These are phyloP conservation scores for Sphinx pinastri DNA, from an alignment of 2,888 invertebrate species.

Conservation along the genomic window DNA sequence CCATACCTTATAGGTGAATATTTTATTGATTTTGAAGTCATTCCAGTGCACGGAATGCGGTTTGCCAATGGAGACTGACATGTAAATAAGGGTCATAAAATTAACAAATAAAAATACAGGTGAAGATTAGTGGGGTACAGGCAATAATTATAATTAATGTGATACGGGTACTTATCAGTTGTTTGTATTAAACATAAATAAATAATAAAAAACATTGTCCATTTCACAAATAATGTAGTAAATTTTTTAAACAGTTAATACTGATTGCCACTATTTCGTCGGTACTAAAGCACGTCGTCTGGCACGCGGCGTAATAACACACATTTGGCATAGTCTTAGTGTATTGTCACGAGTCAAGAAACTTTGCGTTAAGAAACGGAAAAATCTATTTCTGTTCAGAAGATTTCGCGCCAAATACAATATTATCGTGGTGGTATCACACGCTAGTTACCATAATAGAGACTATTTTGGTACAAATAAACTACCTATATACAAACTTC, in stretches of 20 bases:
- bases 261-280: background rate
- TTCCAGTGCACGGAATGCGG: too few relatives aligned
- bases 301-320: background rate
- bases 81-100: too few relatives aligned
- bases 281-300: too few relatives aligned
- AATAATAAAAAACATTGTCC: too few relatives aligned
- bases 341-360: background rate
- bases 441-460: conserved; percentile 11
- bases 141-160: background rate
- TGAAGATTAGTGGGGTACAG: too few relatives aligned
- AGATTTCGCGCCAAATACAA: conserved; percentile 1
- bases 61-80: too few relatives aligned
- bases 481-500: background rate
- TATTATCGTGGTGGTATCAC: background rate
- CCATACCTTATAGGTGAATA: conserved; percentile 93
- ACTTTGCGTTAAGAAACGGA: background rate
- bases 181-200: too few relatives aligned
- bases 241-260: too few relatives aligned
- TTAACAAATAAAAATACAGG: too few relatives aligned
- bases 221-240: too few relatives aligned
- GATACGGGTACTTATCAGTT: too few relatives aligned
- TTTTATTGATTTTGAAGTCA: background rate
- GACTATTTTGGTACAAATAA: conserved; percentile 9
- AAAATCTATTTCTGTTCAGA: background rate
- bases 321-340: background rate